Conservation (phyloP, 2,888 invertebrate species). For the Malthinus seriepunctatus region DNA sequence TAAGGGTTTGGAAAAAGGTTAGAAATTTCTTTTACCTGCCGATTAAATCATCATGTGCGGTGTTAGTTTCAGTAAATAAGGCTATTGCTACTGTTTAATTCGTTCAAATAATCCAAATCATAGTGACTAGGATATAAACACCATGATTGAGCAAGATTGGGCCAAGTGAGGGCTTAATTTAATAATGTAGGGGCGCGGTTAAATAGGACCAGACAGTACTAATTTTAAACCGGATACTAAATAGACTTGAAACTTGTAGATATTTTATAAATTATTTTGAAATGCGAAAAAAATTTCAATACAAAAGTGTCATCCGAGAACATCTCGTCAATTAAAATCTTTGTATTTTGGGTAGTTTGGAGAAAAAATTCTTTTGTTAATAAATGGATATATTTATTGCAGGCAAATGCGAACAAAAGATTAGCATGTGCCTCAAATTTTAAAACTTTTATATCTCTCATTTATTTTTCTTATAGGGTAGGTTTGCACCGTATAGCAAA, state of each 20-base stretch:
- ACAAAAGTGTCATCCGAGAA: neutral
- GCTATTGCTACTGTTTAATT: conserved; percentile 35
- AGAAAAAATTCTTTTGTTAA: neutral
- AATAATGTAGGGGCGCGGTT: conserved; percentile 21
- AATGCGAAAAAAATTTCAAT: conserved; percentile 8
- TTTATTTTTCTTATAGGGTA: conserved; percentile 1
- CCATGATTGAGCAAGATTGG: conserved; percentile 31
- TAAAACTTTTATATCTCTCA: conserved; percentile 12
- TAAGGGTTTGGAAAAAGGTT: neutral
- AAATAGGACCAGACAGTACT: conserved; percentile 11
- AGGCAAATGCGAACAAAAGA: conserved; percentile 13
- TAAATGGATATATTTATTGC: conserved; percentile 13
- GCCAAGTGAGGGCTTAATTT: conserved; percentile 24
- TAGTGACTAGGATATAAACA: conserved; percentile 34
- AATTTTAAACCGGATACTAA: conserved; percentile 29
- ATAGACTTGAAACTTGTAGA: conserved; percentile 9
- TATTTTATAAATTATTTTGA: neutral
- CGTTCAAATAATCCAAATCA: conserved; percentile 31
- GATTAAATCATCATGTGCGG: conserved; percentile 24
- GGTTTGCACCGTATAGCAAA: neutral
- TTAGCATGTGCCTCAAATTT: conserved; percentile 17
- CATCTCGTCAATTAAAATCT: conserved; percentile 6
- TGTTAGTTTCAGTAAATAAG: conserved; percentile 27
- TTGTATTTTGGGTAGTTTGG: neutral
- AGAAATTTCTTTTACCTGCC: neutral